Evolutionary conservation across 2,113 vertebrate species (phyloP), one percentile per base, ranked within the genome.

Genomic region (Phrynosoma platyrhinos): DNA sequence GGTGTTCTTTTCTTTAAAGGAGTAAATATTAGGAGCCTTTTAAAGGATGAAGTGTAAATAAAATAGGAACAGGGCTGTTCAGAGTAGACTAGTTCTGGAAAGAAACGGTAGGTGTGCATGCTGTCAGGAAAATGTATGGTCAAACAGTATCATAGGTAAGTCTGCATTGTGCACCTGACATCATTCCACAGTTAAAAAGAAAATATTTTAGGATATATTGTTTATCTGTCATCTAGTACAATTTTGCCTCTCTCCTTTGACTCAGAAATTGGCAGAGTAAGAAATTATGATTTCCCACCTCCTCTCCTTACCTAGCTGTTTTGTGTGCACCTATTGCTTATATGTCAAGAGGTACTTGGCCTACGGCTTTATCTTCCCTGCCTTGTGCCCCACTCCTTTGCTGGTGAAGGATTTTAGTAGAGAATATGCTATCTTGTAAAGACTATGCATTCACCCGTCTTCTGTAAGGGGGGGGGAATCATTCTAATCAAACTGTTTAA

Each of bases 401-500:
- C 14, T 72, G 84, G 25, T 78, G 7, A 30, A 21, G 88, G 88
- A 82, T 86, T 89, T 82, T 82, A 87, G 55, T 84, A 71, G 53
- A 16, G 91, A 74, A 68, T 87, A 83, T 64, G 6, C 86, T 58
- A 75, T 83, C 89, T 74, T 86, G 80, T 82, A 23, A 84, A 16
- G 86, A 52, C 62, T 23, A n/a, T 23, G 75, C 47, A 32, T 83
- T 78, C n/a, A 6, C 42, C 64, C 74, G 55, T 88, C 62, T 88
- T 88, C 27, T 55, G 62, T 9, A 72, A 80, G 71, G 68, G 78
- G 72, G 88, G 74, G 83, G 68, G 71, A 91, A 88, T 79, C 88
- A 1, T 78, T 82, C 91, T 84, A 42, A 86, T n/a, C 86, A 1
- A 89, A 2, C 90, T n/a, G 79, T 82, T 87, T 89, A 84, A 90